phyloP scores from a whole-genome alignment of 30 jellyfish, hydroid and myxozoan genomes.

The Haliclystus octoradiatus region DNA sequence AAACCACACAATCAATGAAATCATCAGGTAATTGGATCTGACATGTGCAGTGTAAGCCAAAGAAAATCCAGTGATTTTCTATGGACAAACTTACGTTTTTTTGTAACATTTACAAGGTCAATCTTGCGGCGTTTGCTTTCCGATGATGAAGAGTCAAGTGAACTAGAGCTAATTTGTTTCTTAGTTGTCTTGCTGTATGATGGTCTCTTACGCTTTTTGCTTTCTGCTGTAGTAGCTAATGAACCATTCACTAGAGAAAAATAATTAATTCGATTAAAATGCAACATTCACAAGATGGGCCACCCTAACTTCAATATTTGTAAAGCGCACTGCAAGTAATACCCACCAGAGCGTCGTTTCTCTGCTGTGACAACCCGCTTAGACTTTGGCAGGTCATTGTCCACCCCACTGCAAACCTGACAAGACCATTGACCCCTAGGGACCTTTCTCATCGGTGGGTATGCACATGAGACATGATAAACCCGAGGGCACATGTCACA shows the following conservation, averaged over 20 bases:
- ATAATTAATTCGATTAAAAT: too few species aligned
- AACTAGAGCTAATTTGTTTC: too few species aligned
- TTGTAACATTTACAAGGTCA: background rate
- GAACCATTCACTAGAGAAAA: too few species aligned
- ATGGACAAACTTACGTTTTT: background rate
- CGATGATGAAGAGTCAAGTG: background rate
- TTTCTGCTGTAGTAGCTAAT: too few species aligned
- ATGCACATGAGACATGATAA: slow-evolving; percentile 53
- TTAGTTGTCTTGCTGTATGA: too few species aligned
- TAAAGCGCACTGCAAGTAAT: too few species aligned
- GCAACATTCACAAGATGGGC: too few species aligned
- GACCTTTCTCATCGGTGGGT: slow-evolving; percentile 82
- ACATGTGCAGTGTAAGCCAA: too few species aligned
- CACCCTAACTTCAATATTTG: too few species aligned
- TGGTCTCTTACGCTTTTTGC: too few species aligned
- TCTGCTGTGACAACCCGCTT: slow-evolving; percentile 68
- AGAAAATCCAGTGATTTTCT: too few species aligned
- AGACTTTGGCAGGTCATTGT: slow-evolving; percentile 63
- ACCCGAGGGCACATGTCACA: slow-evolving; percentile 88
- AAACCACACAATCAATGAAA: background rate
- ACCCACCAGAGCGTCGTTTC: slow-evolving; percentile 32
- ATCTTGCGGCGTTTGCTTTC: background rate
- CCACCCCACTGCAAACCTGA: slow-evolving; percentile 84
- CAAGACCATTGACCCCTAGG: slow-evolving; percentile 92
- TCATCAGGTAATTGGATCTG: too few species aligned